phyloP scores from a whole-genome alignment of 2,888 invertebrate species.

The Alloscopus bannaensis region DNA sequence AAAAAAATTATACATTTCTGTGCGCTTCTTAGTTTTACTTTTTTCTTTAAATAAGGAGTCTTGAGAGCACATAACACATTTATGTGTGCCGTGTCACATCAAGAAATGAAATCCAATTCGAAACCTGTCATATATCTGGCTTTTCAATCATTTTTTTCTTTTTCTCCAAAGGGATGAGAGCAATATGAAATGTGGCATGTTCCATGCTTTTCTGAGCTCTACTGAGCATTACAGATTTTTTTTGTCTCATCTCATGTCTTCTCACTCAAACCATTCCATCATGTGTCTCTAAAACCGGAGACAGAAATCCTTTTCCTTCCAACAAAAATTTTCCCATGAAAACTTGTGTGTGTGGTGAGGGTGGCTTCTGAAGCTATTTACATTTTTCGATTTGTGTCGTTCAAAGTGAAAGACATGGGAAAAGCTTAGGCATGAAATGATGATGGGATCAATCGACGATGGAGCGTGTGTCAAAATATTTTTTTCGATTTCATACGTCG shows the following conservation, averaged over 20 bases:
- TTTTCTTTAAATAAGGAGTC: background rate
- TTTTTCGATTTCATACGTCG: conserved; percentile 24
- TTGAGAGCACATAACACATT: background rate
- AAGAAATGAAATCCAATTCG: conserved; percentile 64
- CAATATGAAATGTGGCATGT: too few relatives aligned
- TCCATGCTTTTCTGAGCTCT: too few relatives aligned
- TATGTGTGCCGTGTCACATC: background rate
- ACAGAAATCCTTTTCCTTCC: conserved; percentile 26
- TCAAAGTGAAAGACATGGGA: background rate
- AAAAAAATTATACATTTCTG: background rate
- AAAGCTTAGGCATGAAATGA: background rate
- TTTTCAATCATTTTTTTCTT: conserved; percentile 72
- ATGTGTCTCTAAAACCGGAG: background rate
- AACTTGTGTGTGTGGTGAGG: background rate
- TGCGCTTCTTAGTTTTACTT: background rate
- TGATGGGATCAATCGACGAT: conserved; percentile 24
- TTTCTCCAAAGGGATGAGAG: too few relatives aligned
- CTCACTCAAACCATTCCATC: conserved; percentile 22
- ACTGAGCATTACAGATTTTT: too few relatives aligned
- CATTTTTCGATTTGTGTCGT: conserved; percentile 37
- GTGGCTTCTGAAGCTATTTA: conserved; percentile 22
- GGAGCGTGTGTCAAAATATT: background rate
- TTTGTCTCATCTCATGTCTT: conserved; percentile 33
- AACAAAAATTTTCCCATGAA: background rate
- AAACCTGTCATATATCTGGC: conserved; percentile 72